Evolutionary conservation across 2,888 invertebrate species (phyloP), one percentile per base, ranked within the genome.

Genomic region (Dorcus hopei): DNA sequence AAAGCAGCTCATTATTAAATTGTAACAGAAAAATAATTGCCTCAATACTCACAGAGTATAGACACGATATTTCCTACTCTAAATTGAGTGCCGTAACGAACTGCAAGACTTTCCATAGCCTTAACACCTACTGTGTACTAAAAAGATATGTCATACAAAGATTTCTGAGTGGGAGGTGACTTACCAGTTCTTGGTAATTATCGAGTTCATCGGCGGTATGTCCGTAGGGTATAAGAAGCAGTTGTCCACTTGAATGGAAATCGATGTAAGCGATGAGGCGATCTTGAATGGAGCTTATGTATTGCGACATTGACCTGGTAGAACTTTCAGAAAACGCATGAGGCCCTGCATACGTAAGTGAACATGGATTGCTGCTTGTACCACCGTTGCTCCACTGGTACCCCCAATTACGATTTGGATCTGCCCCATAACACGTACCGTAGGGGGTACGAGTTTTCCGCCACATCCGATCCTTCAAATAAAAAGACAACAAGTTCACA

Each of bases 331-430:
- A 92, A 73, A 89, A 89, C 0, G 89, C 82, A 0, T 72, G 73
- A 0, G 80, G 78, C 6, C 93, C 93, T 9, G 87, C 86, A 71
- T 82, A 92, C 0, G 77, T 83, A 3, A 89, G 85, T 0, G 81
- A 70, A 64, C 90, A 87, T 0, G 87, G 81, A 47, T 80, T 66
- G 1, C 61, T 73, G 0, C 85, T 77, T 9, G 89, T 86, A 33
- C 81, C 79, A 33, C 81, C 79, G 33, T 80, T 81, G 61, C 83
- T 81, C 89, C 89, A 90, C 62, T 84, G 83, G 70, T 81, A 85
- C 60, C 81, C 86, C 87, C 88, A 92, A 74, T 92, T 92, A 60
- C 92, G 83, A 73, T 93, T 93, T 0, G 89, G 84, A 76, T 93
- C 92, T 0, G 85, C 84, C 3, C 92, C 92, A 58, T 75, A 74